Percentiles rank a stretch among this genome's conserved stretches.
These are phyloP conservation scores for Antrozous pallidus DNA, from an alignment of 2,797 vertebrate species.

Conservation along the genomic window DNA sequence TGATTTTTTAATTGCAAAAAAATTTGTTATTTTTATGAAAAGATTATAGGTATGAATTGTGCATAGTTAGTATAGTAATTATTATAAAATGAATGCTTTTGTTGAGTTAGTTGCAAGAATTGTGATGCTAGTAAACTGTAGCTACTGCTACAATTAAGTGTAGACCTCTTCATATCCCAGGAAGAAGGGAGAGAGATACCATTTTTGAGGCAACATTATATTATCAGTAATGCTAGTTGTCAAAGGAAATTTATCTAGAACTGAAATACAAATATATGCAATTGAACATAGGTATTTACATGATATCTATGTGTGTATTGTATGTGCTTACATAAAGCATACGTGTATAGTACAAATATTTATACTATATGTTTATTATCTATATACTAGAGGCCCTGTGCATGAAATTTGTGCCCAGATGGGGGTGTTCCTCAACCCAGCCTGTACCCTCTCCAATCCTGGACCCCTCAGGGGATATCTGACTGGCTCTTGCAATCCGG, in stretches of 20 bases:
- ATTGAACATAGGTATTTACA: not conserved
- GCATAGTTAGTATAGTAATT: not conserved
- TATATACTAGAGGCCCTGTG: not conserved
- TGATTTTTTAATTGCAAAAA: constrained; percentile 24
- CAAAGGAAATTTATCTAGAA: constrained; percentile 15
- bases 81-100: not conserved
- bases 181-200: not conserved
- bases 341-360: not conserved
- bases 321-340: not conserved
- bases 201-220: not conserved
- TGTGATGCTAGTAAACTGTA: not conserved
- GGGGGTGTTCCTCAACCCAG: too few species aligned
- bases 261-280: not conserved
- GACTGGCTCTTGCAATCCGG: too few species aligned
- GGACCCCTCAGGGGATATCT: too few species aligned
- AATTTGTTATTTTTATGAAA: constrained; percentile 17
- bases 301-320: not conserved
- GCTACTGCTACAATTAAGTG: not conserved
- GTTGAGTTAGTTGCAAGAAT: not conserved
- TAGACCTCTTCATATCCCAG: not conserved
- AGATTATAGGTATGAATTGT: not conserved
- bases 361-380: not conserved
- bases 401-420: too few species aligned
- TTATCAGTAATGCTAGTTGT: not conserved
- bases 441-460: too few species aligned